A percentile compares a stretch with the other conserved stretches of the same genome.
phyloP scores from a whole-genome alignment of 2,113 vertebrate species.

The Phaethornis superciliosus region DNA sequence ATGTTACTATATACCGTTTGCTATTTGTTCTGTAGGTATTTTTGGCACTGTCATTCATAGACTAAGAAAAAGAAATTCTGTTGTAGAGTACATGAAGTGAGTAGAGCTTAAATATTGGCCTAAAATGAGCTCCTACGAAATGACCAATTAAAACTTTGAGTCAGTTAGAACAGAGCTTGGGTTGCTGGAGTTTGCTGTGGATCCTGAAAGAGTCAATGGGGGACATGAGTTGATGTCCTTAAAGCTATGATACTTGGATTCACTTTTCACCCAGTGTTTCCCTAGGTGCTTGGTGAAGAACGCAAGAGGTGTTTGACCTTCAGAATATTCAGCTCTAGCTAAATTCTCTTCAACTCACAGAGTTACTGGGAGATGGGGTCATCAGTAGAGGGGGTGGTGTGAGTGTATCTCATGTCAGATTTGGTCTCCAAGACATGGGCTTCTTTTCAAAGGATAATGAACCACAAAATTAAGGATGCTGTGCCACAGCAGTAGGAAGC shows the following conservation, averaged over 20 bases:
- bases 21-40: not conserved
- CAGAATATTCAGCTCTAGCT: not conserved
- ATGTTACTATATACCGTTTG: not conserved
- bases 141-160: not conserved
- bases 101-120: not conserved
- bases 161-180: not conserved
- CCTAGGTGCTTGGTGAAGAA: not conserved
- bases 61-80: not conserved
- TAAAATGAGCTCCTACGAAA: not conserved
- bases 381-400: not conserved
- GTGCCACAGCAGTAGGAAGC: not conserved
- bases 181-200: not conserved
- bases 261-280: not conserved
- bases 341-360: rapidly evolving
- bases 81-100: not conserved
- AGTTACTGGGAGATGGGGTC: not conserved
- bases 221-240: not conserved
- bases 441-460: not conserved
- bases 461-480: not conserved
- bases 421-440: not conserved
- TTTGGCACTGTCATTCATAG: not conserved
- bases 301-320: not conserved
- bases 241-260: not conserved
- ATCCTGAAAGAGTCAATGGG: not conserved
- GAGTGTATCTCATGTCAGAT: not conserved